These are phyloP conservation scores for Rhinoraja longicauda DNA, from an alignment of 2,797 vertebrate species.

Conservation along the genomic window DNA sequence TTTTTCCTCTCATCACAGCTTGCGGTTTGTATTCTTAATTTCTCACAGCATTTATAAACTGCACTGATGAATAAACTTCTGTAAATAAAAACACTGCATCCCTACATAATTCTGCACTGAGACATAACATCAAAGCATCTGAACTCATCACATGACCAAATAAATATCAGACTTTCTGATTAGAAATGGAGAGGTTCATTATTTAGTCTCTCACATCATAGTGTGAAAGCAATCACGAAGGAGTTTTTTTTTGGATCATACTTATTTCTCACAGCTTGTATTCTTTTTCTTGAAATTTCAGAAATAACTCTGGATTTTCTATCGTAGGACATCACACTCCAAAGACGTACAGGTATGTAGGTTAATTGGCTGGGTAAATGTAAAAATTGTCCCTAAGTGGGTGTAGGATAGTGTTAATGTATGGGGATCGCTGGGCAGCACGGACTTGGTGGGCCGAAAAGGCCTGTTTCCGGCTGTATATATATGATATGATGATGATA, in stretches of 20 bases:
- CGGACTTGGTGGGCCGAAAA: too few species aligned
- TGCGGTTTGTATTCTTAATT: not conserved
- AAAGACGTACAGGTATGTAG: too few species aligned
- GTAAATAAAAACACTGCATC: not conserved
- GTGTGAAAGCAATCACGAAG: slow-evolving; percentile 28
- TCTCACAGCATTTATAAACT: not conserved
- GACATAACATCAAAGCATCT: slow-evolving; percentile 25
- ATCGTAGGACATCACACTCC: not conserved
- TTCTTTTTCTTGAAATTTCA: slow-evolving; percentile 10
- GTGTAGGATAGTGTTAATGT: too few species aligned
- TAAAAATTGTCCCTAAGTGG: too few species aligned
- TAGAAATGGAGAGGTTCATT: slow-evolving; percentile 23
- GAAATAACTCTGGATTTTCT: slow-evolving; percentile 14
- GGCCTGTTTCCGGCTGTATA: too few species aligned
- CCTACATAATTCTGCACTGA: not conserved
- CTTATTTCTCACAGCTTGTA: slow-evolving; percentile 9
- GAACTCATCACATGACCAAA: slow-evolving; percentile 5
- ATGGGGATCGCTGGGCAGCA: too few species aligned
- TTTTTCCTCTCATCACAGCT: not conserved
- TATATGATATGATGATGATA: too few species aligned
- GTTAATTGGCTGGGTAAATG: too few species aligned
- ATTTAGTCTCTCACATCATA: slow-evolving; percentile 35
- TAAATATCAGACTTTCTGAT: slow-evolving; percentile 33
- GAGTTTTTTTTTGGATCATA: not conserved
- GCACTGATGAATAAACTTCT: not conserved